Evolutionary conservation across 2,888 invertebrate genomes (phyloP), one percentile per base, ranked within the genome.

Genomic region (Meghimatium bilineatum): DNA sequence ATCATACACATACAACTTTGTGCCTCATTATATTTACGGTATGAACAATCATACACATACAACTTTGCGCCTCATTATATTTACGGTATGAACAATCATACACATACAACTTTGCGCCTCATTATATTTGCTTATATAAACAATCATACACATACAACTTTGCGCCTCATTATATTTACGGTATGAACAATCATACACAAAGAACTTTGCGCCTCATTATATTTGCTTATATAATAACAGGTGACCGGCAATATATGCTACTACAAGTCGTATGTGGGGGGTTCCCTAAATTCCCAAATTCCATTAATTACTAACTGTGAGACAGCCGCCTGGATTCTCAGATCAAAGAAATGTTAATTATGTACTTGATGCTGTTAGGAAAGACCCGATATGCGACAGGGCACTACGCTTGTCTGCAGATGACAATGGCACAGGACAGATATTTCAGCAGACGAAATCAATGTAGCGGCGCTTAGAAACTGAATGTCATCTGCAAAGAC

Each of bases 281-380:
- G 12, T 78, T 80, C 82, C 77, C 71, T 34, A 69, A 76, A 56
- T 77, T 77, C 26, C 44, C 67, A 71, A 77, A 82, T 77, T 76
- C 82, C 82, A 69, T 82, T 82, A 82, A 82, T 82, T 82, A 82
- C 77, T 69, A 77, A 49, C n/a, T 63, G 32, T 1, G 32, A 66
- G 78, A 78, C 38, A 67, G 23, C 29, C 78, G 78, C 78, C n/a
- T 78, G 44, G 29, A 67, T 67, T 32, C 74, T n/a, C 10, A 60
- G 81, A 81, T 81, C 81, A 81, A 81, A 81, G 81, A 81, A 81
- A 81, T 81, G 74, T 81, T 81, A 81, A 81, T 81, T 74, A 74
- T 74, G 56, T 60, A 81, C 60, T 74, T 72, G 34, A 72, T 63
- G 74, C 52, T 38, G 81, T 81, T 81, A 60, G 81, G 81, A 38